Percentiles rank a stretch among this genome's conserved stretches.
These are phyloP conservation scores for Embidobia sp. DNA, from an alignment of 2,888 invertebrate genomes.

Conservation along the genomic window DNA sequence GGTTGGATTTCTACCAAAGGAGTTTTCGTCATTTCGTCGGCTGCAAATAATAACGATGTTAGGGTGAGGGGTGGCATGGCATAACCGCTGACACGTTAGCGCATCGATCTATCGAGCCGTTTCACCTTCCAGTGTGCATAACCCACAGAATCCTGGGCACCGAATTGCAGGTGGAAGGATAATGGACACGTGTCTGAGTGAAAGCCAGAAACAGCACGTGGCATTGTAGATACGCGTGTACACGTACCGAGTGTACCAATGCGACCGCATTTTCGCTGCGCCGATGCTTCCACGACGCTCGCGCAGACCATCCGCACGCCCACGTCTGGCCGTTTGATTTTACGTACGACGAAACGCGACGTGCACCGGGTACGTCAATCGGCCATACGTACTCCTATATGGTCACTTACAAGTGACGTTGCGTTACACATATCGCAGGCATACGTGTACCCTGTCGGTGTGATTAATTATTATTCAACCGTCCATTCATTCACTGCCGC, in stretches of 20 bases:
- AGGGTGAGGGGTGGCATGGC: constrained; percentile 21
- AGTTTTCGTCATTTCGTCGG: too few species aligned
- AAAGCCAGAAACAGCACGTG: constrained; percentile 58
- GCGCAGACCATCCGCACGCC: constrained; percentile 46
- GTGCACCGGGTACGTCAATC: background rate
- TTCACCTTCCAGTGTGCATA: constrained; percentile 46
- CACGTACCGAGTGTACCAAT: constrained; percentile 38
- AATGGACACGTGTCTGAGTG: constrained; percentile 61
- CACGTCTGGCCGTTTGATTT: constrained; percentile 27
- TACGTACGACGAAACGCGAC: constrained; percentile 16
- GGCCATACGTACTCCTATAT: too few species aligned
- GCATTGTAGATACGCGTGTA: constrained; percentile 45
- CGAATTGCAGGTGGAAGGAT: constrained; percentile 54
- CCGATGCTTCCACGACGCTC: constrained; percentile 15
- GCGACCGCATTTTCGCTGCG: constrained; percentile 46
- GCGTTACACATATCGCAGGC: background rate
- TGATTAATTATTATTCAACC: constrained; percentile 15
- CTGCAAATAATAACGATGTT: constrained; percentile 31
- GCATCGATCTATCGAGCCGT: constrained; percentile 37
- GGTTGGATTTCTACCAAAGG: too few species aligned
- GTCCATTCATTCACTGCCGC: constrained; percentile 6
- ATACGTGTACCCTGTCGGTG: background rate
- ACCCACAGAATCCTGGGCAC: constrained; percentile 35
- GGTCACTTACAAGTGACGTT: too few species aligned
- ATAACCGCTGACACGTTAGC: constrained; percentile 30